These are phyloP conservation scores for Coregonus clupeaformis DNA, from an alignment of 2,113 vertebrate species.

Conservation along the genomic window DNA sequence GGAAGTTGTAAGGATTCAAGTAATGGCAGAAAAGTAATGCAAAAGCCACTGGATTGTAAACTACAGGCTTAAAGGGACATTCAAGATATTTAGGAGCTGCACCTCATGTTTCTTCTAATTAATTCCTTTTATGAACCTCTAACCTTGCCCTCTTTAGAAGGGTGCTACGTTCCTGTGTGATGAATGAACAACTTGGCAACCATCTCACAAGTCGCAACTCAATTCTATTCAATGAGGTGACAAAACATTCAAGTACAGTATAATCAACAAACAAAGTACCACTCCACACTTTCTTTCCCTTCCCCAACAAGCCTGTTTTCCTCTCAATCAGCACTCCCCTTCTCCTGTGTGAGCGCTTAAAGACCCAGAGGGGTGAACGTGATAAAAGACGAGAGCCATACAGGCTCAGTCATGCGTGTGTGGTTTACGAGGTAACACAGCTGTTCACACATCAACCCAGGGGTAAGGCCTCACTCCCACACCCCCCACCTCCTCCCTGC, in stretches of 20 bases:
- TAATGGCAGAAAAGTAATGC: not conserved
- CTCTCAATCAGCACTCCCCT: slow-evolving; percentile 46
- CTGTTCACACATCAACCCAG: slow-evolving; percentile 58
- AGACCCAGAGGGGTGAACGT: slow-evolving; percentile 50
- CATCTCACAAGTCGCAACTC: not conserved
- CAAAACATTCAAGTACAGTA: slow-evolving; percentile 26
- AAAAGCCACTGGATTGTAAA: not conserved
- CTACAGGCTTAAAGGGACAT: not conserved
- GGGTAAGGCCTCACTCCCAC: slow-evolving; percentile 38
- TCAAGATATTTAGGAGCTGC: not conserved
- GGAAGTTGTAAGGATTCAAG: not conserved
- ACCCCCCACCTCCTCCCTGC: slow-evolving; percentile 19
- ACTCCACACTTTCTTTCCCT: not conserved
- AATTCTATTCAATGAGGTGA: slow-evolving; percentile 10
- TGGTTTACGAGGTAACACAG: slow-evolving; percentile 54
- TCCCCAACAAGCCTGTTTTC: slow-evolving; percentile 41
- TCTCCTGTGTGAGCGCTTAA: slow-evolving; percentile 28
- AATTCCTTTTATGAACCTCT: not conserved
- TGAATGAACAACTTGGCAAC: slow-evolving; percentile 12
- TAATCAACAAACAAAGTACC: slow-evolving; percentile 5
- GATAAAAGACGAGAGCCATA: slow-evolving; percentile 65
- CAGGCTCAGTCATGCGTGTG: slow-evolving; percentile 62
- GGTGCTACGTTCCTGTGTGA: slow-evolving; percentile 22
- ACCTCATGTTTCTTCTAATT: not conserved
- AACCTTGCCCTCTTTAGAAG: not conserved